Evolutionary conservation across 2,113 vertebrate species (phyloP), one percentile per base, ranked within the genome.

Genomic region (Psittacula cyanocephala): DNA sequence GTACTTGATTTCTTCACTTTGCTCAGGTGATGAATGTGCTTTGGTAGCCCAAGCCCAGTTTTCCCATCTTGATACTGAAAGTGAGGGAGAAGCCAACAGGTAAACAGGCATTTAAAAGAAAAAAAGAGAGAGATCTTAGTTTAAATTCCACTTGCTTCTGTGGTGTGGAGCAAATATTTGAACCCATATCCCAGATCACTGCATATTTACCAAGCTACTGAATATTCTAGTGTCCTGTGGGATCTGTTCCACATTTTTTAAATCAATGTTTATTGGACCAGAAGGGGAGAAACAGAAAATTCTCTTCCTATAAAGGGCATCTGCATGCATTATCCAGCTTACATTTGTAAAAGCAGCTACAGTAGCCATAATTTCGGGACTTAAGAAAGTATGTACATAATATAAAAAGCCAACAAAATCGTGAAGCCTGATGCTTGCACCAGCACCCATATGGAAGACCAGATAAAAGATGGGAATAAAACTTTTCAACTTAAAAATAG

Each of bases 171-270:
- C 46, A 93, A 81, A 69, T 95, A 91, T 62, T 91, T 88, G 59
- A 90, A 82, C 3, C 39, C 63, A 17, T 86, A 80, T 83, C 52
- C 52, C 68, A 80, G 62, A 94, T 88, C 82, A 80, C 39, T 91
- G 82, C 69, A 52, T 94, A 93, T 94, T 95, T 94, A 90, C 81
- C 70, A 90, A 82, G 68, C 63, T 94, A 33, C 68, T 95, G 88
- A 96, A 91, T 95, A 93, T 96, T 93, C 80, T 81, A 81, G 43
- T 75, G 83, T 93, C 92, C 88, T 78, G n/a, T 43, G 95, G 94
- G 94, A 94, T 78, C 91, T 94, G 86, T 90, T 86, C 94, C 43
- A 94, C 72, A 84, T 96, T 95, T 93, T 64, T 68, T 60, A 94
- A 96, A 94, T 92, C 91, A 70, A 88, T 75, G 80, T 83, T 97